Conservation (phyloP, 2,113 vertebrate species). For the Dromas ardeola region DNA sequence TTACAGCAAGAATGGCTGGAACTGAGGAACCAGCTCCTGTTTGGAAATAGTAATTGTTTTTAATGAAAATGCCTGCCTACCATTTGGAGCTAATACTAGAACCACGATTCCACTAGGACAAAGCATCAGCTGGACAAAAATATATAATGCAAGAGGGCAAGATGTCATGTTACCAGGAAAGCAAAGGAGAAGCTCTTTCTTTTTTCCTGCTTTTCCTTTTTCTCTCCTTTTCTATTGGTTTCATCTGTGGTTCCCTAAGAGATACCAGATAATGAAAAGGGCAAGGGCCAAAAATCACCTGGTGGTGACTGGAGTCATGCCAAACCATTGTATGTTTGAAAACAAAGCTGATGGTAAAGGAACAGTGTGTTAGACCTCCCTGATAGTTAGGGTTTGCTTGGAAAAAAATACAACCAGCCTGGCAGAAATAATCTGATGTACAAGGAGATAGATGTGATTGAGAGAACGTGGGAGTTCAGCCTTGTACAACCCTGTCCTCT, state of each 20-base stretch:
- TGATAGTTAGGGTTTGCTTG: constrained; percentile 38
- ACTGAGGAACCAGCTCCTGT: constrained; percentile 61
- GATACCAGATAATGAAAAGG: constrained; percentile 65
- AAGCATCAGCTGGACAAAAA: constrained; percentile 69
- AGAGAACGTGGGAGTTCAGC: background rate
- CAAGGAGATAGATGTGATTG: background rate
- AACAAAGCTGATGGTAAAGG: constrained; percentile 49
- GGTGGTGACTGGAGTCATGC: constrained; percentile 65
- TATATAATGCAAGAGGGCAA: constrained; percentile 30
- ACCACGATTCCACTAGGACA: constrained; percentile 51
- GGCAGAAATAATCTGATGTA: constrained; percentile 7
- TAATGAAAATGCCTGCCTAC: constrained; percentile 57
- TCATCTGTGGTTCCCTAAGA: constrained; percentile 55
- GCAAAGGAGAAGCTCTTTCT: constrained; percentile 44
- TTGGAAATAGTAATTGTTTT: constrained; percentile 69
- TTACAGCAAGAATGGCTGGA: constrained; percentile 67
- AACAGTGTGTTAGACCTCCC: constrained; percentile 49
- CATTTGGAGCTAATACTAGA: constrained; percentile 67
- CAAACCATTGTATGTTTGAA: constrained; percentile 67
- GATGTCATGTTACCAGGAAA: constrained; percentile 32
- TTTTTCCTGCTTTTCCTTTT: constrained; percentile 55
- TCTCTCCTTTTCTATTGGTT: constrained; percentile 53
- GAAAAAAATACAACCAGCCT: constrained; percentile 44
- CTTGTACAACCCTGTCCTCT: background rate
- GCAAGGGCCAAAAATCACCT: constrained; percentile 74